A percentile compares a stretch with the other conserved stretches of the same genome.
These are phyloP conservation scores for Poecilia velifera DNA, from an alignment of 2,797 vertebrate species.

Conservation along the genomic window DNA sequence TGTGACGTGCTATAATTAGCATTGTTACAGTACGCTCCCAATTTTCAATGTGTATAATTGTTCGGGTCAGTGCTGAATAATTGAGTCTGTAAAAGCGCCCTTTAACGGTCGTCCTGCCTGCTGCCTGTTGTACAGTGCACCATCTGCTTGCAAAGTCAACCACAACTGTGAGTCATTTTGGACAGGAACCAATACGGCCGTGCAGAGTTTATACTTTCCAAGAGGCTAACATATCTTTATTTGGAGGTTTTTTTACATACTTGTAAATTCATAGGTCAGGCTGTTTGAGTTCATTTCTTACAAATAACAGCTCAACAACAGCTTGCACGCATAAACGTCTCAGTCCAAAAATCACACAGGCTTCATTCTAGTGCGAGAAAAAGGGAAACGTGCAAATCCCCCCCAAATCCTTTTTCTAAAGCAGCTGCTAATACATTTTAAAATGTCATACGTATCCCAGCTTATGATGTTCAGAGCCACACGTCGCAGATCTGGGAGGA, in stretches of 20 bases:
- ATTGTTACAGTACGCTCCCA: constrained; percentile 36
- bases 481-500: constrained; percentile 47
- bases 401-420: constrained; percentile 69
- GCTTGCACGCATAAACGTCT: constrained; percentile 41
- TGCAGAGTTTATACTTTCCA: constrained; percentile 41
- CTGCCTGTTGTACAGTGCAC: constrained; percentile 66
- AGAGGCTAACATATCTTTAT: constrained; percentile 26
- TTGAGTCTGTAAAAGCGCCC: constrained; percentile 66
- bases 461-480: constrained; percentile 55
- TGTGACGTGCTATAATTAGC: constrained; percentile 41
- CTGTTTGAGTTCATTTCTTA: constrained; percentile 28
- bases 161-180: constrained; percentile 63
- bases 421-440: constrained; percentile 66
- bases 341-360: constrained; percentile 58
- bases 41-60: constrained; percentile 69
- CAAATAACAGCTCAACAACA: constrained; percentile 47
- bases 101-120: constrained; percentile 66
- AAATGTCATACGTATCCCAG: constrained; percentile 65
- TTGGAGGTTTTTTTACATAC: neutral
- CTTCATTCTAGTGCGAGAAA: constrained; percentile 64
- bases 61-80: constrained; percentile 66
- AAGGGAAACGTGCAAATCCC: constrained; percentile 65
- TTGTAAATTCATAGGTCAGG: neutral
- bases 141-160: constrained; percentile 82
- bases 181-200: constrained; percentile 44